A percentile compares a stretch with the other conserved stretches of the same genome.
Evolutionary conservation across 2,113 vertebrate genomes (phyloP).

Genomic region (Tupaia chinensis): DNA sequence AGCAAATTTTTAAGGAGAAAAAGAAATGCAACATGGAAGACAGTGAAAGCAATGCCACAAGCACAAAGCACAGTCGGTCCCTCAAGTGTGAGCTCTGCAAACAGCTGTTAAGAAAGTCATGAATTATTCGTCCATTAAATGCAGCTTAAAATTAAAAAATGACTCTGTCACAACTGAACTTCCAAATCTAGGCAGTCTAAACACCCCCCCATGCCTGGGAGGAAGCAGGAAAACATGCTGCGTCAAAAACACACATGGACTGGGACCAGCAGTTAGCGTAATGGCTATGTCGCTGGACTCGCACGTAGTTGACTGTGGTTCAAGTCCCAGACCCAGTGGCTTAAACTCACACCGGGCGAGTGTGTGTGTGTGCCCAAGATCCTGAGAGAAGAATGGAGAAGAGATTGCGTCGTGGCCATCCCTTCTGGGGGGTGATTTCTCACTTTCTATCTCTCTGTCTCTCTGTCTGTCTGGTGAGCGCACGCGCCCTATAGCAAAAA

Average conservation of each 20-base stretch:
- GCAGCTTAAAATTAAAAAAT: slow-evolving; percentile 23
- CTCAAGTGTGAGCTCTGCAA: neutral
- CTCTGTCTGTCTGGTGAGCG: too few species aligned
- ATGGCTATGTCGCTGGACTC: too few species aligned
- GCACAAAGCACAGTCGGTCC: slow-evolving; percentile 2
- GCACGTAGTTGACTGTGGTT: too few species aligned
- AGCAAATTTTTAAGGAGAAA: slow-evolving; percentile 26
- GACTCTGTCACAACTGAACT: slow-evolving; percentile 5
- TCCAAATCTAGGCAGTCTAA: neutral
- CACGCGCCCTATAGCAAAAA: too few species aligned
- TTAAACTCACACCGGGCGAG: too few species aligned
- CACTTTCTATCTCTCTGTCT: too few species aligned
- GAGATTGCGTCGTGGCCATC: too few species aligned
- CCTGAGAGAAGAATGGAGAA: too few species aligned
- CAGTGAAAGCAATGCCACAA: neutral
- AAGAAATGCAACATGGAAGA: neutral
- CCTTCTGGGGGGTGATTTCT: too few species aligned
- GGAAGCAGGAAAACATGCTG: neutral
- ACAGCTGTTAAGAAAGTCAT: neutral
- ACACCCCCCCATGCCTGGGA: neutral
- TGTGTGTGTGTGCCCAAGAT: too few species aligned
- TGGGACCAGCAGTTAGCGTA: neutral
- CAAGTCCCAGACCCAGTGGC: too few species aligned
- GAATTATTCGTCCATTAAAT: neutral
- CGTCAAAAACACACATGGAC: neutral